Evolutionary conservation across 2,888 invertebrate genomes (phyloP), one percentile per base, ranked within the genome.

Genomic region (Allygus modestus): DNA sequence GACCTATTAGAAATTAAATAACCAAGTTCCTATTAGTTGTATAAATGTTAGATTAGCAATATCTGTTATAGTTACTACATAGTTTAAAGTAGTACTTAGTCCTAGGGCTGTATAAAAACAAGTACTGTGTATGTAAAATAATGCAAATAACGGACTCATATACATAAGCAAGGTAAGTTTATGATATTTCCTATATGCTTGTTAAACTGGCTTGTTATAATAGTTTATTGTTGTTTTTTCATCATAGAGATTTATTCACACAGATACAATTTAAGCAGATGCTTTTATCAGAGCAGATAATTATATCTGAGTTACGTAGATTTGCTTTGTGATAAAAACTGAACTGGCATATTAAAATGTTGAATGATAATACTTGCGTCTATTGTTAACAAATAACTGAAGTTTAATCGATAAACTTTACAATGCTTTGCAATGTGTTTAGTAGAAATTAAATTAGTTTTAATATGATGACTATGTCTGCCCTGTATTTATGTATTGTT

Each of bases 1-100:
- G 51, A 31, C 77, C 58, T 58, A 58, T 58, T 79, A 79, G 79
- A 28, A 15, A 79, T 33, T 79, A 54, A 79, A 79, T 33, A 33
- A 79, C 26, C 51, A 79, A 79, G 79, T 79, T 79, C 79, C 79
- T 79, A 79, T 79, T 79, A 79, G 79, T 58, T 31, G 33, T 58
- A 79, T 58, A 11, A 79, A 20, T 79, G 79, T 79, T 51, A 51
- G 54, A 33, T 79, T 79, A 79, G 79, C 58, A 79, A 79, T 79
- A 58, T 79, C 79, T 33, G 58, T 54, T 58, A 58, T 79, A 58
- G 79, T 79, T 58, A 79, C 79, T 79, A 46, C 46, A 77, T 41
- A 73, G 73, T 41, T 41, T 28, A 23, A 73, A 73, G 43, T 73
- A 73, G 43, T 41, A 37, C 23, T 17, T 73, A 73, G 17, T 37